Conservation (phyloP, 1,140 invertebrate genomes). For the Drosophila pseudoobscura region DNA sequence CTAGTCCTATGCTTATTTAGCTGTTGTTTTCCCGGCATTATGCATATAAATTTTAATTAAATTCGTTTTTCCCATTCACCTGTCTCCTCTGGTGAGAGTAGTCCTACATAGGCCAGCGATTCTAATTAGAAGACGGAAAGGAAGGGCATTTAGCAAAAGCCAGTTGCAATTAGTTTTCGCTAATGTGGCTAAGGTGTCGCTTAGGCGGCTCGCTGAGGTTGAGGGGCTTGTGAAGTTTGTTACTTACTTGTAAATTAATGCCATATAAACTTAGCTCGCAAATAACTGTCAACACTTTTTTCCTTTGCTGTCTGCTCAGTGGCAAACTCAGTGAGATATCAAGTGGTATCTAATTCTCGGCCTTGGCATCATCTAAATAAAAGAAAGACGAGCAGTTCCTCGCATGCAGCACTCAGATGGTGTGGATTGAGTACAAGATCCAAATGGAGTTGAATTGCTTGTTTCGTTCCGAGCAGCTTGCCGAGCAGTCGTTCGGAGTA, state of each 20-base stretch:
- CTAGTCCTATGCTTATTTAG: constrained; percentile 44
- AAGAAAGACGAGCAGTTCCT: too few species aligned
- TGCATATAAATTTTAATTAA: constrained; percentile 52
- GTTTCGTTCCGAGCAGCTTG: too few species aligned
- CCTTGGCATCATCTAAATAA: too few species aligned
- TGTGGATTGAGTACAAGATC: too few species aligned
- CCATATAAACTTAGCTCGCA: not conserved
- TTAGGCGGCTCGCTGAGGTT: not conserved
- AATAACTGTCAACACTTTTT: too few species aligned
- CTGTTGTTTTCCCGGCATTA: constrained; percentile 32
- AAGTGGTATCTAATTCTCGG: too few species aligned
- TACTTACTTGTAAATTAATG: not conserved
- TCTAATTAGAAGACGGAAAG: constrained; percentile 51
- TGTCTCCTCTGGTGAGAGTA: not conserved
- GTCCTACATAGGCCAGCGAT: constrained; percentile 5
- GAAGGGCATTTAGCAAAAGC: constrained; percentile 15
- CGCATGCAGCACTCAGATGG: too few species aligned
- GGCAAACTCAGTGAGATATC: too few species aligned
- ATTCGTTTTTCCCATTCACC: constrained; percentile 37
- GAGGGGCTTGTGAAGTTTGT: not conserved
- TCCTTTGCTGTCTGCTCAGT: too few species aligned
- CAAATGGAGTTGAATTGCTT: too few species aligned
- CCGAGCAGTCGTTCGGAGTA: too few species aligned
- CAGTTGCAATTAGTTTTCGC: constrained; percentile 20
- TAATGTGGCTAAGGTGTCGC: not conserved